These are phyloP conservation scores for Cossypha heuglini DNA, from an alignment of 2,797 vertebrate genomes.

Conservation along the genomic window DNA sequence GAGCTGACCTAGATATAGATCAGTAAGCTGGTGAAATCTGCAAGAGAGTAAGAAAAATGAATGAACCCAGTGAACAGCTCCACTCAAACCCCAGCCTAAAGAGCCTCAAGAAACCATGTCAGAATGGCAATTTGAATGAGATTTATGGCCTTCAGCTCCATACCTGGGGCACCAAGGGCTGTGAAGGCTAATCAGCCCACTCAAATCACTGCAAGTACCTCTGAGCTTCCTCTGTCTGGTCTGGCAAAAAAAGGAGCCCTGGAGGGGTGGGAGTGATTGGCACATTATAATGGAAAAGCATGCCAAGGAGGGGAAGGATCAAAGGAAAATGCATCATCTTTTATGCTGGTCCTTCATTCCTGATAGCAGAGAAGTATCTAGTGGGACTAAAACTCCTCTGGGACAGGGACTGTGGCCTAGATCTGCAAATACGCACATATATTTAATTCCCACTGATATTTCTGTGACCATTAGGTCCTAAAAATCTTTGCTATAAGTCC, in stretches of 20 bases:
- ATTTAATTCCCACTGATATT: neutral
- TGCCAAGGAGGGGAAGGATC: neutral
- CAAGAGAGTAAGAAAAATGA: neutral
- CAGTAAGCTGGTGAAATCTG: neutral
- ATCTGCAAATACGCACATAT: neutral
- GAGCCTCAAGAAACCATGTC: neutral
- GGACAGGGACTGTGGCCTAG: neutral
- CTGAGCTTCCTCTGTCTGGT: neutral
- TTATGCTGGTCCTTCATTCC: neutral
- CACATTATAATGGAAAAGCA: neutral
- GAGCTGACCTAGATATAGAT: conserved; percentile 1
- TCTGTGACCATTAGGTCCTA: neutral
- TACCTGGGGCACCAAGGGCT: neutral
- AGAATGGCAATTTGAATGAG: neutral
- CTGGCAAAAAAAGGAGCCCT: neutral
- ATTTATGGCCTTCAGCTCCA: neutral
- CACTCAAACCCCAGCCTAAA: neutral
- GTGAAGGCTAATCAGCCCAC: neutral
- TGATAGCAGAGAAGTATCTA: neutral
- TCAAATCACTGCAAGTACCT: neutral
- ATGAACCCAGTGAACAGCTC: neutral
- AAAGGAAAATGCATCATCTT: neutral
- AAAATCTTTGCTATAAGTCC: neutral
- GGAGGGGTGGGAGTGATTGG: neutral
- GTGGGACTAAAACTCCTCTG: neutral